These are phyloP conservation scores for Hirtodrosophila alboralis DNA, from an alignment of 2,888 invertebrate species.

Conservation along the genomic window DNA sequence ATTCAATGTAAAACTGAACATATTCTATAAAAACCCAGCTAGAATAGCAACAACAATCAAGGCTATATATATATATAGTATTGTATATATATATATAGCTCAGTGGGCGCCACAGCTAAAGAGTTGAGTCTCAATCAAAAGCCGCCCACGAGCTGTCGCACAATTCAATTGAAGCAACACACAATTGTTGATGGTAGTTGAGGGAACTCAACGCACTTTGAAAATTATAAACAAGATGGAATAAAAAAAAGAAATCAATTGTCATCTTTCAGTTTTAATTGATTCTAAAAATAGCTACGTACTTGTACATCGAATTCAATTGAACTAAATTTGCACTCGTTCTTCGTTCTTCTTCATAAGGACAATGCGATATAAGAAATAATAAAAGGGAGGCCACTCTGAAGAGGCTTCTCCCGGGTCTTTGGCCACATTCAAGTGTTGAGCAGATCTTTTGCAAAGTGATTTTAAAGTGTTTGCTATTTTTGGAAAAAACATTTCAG, in stretches of 20 bases:
- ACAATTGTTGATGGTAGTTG: slow-evolving; percentile 11
- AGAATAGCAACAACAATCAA: slow-evolving; percentile 41
- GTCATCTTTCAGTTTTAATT: slow-evolving; percentile 66
- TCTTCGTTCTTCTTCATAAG: slow-evolving; percentile 5
- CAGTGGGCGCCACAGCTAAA: background rate
- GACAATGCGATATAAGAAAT: slow-evolving; percentile 21
- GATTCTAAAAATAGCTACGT: slow-evolving; percentile 70
- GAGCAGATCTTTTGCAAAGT: background rate
- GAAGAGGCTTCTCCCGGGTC: slow-evolving; percentile 9
- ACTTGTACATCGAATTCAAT: slow-evolving; percentile 68
- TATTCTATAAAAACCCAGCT: slow-evolving; percentile 11
- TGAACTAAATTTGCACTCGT: slow-evolving; percentile 69
- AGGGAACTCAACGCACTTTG: slow-evolving; percentile 16
- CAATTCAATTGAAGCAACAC: slow-evolving; percentile 45
- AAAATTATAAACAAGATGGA: slow-evolving; percentile 18
- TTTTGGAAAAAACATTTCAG: background rate
- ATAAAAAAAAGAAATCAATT: slow-evolving; percentile 55
- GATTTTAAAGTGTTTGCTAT: slow-evolving; percentile 22
- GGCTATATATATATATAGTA: slow-evolving; percentile 7
- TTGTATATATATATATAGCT: background rate
- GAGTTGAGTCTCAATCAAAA: slow-evolving; percentile 44
- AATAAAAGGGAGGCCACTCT: too few relatives aligned
- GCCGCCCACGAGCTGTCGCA: slow-evolving; percentile 39
- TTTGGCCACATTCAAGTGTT: slow-evolving; percentile 37
- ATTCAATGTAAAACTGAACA: slow-evolving; percentile 14